Percentiles rank a stretch among this genome's conserved stretches.
These are phyloP conservation scores for Pterocles burchelli DNA, from an alignment of 2,113 vertebrate genomes.

Conservation along the genomic window DNA sequence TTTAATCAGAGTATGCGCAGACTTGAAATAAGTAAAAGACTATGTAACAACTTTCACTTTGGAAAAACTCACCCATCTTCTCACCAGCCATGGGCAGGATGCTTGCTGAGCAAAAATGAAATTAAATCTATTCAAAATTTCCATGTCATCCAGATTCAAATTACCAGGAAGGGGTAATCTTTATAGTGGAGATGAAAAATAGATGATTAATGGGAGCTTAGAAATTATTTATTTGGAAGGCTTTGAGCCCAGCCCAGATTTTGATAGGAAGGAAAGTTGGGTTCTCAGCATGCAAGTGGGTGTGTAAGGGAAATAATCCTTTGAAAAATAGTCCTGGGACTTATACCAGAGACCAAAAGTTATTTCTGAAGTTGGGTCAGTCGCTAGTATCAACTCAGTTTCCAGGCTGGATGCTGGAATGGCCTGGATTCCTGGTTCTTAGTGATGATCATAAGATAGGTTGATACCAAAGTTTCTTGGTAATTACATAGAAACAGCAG, in stretches of 20 bases:
- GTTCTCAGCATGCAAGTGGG: constrained; percentile 15
- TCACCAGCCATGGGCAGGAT: background rate
- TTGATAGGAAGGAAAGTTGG: constrained; percentile 26
- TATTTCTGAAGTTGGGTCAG: background rate
- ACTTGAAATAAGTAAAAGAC: background rate
- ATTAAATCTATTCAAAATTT: constrained; percentile 4
- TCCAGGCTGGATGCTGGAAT: background rate
- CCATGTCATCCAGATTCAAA: background rate
- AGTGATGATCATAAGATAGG: background rate
- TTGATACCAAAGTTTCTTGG: background rate
- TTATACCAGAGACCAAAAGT: background rate
- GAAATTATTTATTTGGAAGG: background rate
- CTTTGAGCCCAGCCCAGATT: background rate
- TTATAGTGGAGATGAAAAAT: constrained; percentile 19
- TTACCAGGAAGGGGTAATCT: background rate
- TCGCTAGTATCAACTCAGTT: background rate
- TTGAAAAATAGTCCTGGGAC: background rate
- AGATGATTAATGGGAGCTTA: background rate
- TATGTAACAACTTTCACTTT: background rate
- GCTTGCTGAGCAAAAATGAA: background rate
- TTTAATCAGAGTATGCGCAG: background rate
- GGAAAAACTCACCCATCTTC: constrained; percentile 12
- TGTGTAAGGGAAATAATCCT: constrained; percentile 20
- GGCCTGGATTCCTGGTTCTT: background rate
- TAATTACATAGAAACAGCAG: background rate